Conservation (phyloP, 1,140 invertebrate species). For the Aphis craccivora region DNA sequence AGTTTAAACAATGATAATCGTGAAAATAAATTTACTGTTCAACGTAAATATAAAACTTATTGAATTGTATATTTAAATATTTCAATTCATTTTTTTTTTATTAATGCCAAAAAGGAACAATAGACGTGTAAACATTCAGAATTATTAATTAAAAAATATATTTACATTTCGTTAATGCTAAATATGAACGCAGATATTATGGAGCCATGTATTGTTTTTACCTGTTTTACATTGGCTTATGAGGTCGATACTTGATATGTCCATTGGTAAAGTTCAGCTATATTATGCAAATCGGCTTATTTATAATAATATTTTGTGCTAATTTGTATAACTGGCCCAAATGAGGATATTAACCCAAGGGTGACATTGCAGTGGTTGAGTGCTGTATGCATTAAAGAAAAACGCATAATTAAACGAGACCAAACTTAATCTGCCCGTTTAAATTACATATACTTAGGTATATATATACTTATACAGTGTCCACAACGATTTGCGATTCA, state of each 20-base stretch:
- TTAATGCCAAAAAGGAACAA: background rate
- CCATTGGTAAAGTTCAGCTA: background rate
- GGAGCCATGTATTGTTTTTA: background rate
- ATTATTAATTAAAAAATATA: background rate
- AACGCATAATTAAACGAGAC: slow-evolving; percentile 11
- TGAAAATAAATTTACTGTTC: background rate
- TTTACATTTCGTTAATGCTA: background rate
- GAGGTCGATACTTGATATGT: background rate
- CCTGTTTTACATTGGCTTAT: background rate
- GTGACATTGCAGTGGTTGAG: background rate
- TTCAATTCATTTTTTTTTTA: background rate
- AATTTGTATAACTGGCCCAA: background rate
- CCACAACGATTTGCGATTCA: background rate
- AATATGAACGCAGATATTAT: background rate
- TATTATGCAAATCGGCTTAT: background rate
- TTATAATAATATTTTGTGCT: background rate
- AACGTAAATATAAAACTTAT: background rate
- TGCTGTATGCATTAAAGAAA: background rate
- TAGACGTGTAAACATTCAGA: background rate
- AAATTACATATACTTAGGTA: slow-evolving; percentile 28
- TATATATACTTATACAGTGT: background rate
- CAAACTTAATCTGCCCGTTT: background rate
- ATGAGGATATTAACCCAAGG: background rate
- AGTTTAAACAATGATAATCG: background rate
- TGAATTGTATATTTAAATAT: background rate